Evolutionary conservation across 2,113 vertebrate genomes (phyloP).

Genomic region (Pachypanchax playfairii): DNA sequence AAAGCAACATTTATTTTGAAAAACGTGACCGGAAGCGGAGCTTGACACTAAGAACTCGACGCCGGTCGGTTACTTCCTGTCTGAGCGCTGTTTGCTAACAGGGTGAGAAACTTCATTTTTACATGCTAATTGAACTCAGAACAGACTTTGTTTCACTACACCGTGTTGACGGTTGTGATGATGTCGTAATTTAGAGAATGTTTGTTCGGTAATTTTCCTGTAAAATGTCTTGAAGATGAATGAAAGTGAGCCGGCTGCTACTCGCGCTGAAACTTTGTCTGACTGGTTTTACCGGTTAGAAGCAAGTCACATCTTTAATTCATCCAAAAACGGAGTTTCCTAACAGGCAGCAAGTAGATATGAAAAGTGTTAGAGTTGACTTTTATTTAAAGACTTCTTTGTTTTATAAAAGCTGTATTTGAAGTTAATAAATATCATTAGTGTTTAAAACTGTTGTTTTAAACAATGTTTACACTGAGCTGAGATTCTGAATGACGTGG

Average conservation of each 20-base stretch:
- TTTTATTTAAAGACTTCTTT: background rate
- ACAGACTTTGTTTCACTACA: background rate
- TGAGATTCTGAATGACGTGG: conserved; percentile 9
- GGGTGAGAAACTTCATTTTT: conserved; percentile 5
- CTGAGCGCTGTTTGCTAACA: background rate
- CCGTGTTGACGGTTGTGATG: too few species aligned
- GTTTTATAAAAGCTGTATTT: background rate
- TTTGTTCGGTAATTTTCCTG: background rate
- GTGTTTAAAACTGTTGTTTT: background rate
- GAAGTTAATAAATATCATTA: background rate
- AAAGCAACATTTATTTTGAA: conserved; percentile 37
- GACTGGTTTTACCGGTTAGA: background rate
- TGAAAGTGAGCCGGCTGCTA: background rate
- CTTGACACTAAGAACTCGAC: background rate
- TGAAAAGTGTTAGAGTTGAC: background rate
- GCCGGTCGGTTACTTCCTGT: background rate
- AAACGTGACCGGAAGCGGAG: background rate
- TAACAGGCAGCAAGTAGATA: background rate
- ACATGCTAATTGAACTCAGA: background rate
- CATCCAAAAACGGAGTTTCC: too few species aligned
- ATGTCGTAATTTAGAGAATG: background rate
- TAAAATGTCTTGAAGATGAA: background rate
- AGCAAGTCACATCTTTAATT: background rate
- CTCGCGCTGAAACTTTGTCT: conserved; percentile 11
- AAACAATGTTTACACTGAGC: background rate